Base-by-base conservation (phyloP, 2,888 invertebrate genomes). In the Bombyx huttoni region DNA sequence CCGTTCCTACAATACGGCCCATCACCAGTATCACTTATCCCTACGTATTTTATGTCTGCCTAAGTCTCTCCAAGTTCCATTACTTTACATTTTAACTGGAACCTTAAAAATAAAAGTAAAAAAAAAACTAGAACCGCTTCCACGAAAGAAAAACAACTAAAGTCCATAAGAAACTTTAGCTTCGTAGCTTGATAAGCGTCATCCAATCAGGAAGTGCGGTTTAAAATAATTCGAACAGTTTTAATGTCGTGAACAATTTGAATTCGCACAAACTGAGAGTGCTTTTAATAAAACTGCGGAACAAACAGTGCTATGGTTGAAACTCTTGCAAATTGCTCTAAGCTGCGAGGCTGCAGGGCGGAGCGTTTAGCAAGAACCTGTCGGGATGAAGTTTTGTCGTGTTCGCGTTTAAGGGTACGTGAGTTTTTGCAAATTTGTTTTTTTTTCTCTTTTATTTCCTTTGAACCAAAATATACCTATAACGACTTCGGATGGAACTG, bases 291-390 rank as follows among this genome's bases (percentile, higher is more conserved):
- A 83, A 81, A 81, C 74, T 75, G 71, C 68, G 72, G 69, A 74
- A 73, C 75, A 77, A 78, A 81, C 78, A 78, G 70, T 64, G 65
- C 73, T 68, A 68, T 73, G 74, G 72, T 74, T 72, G 71, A 74
- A 82, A 80, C 81, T 83, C 80, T 79, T 80, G 85, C 85, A 84
- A 85, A 85, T 84, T 85, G 80, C 81, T 82, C 72, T 81, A 82
- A 83, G 85, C 84, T 78, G 70, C 75, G 40, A 69, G 73, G 85
- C 84, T 78, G 72, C 75, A 69, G 73, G 73, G 78, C 73, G 79
- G 79, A 67, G 75, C 78, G 78, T 76, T 75, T 73, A 74, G 83
- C 84, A 83, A 78, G 77, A 74, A 77, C 78, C 75, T 70, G 76
- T 63, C 69, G 72, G 75, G 73, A 70, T 78, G 74, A 78, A 79